Base-by-base conservation (phyloP, 35 echinoderm and acorn worm genomes). In the Heliocidaris erythrogramma region DNA sequence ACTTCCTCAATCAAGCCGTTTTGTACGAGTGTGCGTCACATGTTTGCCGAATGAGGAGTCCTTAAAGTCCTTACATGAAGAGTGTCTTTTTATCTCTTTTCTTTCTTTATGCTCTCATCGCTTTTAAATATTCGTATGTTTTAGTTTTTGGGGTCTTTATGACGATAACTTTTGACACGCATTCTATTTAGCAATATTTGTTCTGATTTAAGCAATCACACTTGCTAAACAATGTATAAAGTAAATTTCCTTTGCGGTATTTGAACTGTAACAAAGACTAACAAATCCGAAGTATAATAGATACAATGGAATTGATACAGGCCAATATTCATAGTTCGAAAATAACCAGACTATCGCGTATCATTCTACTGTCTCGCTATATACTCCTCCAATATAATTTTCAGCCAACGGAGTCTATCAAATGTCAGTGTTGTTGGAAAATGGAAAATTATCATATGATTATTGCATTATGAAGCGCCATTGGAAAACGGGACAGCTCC, bases 381-480 rank as follows among this genome's bases (percentile, higher is more conserved):
- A 4, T 24, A n/a, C 65, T n/a, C 27, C 27, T 21, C 21, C 65
- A 78, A 21, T 78, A 78, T 78, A 78, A n/a, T 78, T 78, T 78
- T n/a, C 18, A 78, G 65, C 65, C 21, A 78, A n/a, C 27, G 65
- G 18, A n/a, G 21, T 78, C 18, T 78, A 78, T 78, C 65, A 78
- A 78, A 78, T 78, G 65, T 78, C 65, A 78, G 65, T 27, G 65
- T 78, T 18, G 21, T 18, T 24, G 27, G 14, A 21, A 78, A 78
- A 78, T 78, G 18, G 65, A 78, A 21, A 78, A 78, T 78, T 78
- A 78, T 78, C 14, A 78, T n/a, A n/a, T 4, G 65, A 78, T 78
- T 78, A 78, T 78, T 78, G 65, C 65, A 78, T 78, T 78, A 78
- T n/a, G 27, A 78, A 78, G 27, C 65, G 65, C n/a, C 65, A 78